Evolutionary conservation across 2,888 invertebrate species (phyloP), one percentile per base, ranked within the genome.

Genomic region (Minunthozetes semirufus): DNA sequence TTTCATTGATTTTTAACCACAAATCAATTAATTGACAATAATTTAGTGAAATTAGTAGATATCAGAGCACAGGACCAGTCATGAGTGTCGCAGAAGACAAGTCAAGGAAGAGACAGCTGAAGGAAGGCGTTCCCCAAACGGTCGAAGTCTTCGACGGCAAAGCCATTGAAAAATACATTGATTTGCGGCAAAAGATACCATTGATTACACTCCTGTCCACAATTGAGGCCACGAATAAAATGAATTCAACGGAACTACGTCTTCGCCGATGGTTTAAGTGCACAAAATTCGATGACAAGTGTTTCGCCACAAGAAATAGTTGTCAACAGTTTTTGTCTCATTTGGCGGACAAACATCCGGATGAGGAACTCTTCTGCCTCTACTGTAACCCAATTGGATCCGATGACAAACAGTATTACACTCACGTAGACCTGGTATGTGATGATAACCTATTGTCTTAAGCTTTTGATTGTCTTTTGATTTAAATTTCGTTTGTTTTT

Each of bases 231-330:
- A 13, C 42, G 4, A 68, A 42, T 22, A 42, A 38, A 13, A 68
- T 68, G 68, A 68, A 38, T 15, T 68, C 68, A 68, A 72, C 72
- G 3, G 53, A 72, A 72, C 19, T 72, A 48, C 50, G 56, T n/a
- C 50, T 72, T 13, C 29, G 72, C 3, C 50, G 56, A 22, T 72
- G 50, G 53, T 72, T 72, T 33, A 72, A 72, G 19, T 72, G 72
- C 50, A 72, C 72, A 2, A 15, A 25, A n/a, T 50, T 53, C 33
- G 50, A 53, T n/a, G 56, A 72, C 29, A 50, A 72, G 27, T 72
- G 72, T 33, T 72, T 53, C 27, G 50, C 53, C 53, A 72, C 72
- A 27, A 29, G 72, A 72, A 72, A 72, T 50, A 19, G n/a, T 13
- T 50, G 33, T 22, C 53, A 72, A 33, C 50, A 53, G 72, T 72